Percentiles rank a stretch among this genome's conserved stretches.
These are phyloP conservation scores for Entomobrya proxima DNA, from an alignment of 2,888 invertebrate genomes.

Conservation along the genomic window DNA sequence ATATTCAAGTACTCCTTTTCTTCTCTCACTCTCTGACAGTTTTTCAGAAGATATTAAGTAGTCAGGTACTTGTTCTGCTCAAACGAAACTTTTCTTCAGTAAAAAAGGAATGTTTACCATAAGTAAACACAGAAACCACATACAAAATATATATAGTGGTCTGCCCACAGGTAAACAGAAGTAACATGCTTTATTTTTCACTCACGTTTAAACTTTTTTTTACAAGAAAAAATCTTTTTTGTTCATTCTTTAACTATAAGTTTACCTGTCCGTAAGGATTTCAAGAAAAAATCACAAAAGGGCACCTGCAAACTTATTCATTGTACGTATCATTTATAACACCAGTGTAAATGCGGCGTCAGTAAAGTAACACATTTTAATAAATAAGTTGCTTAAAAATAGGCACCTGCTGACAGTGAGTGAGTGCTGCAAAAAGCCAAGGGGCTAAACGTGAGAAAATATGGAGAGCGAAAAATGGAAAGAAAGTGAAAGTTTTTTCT, in stretches of 20 bases:
- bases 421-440: conserved; percentile 13
- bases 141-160: background rate
- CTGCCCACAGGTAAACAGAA: conserved; percentile 1
- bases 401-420: conserved; percentile 10
- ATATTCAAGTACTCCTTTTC: background rate
- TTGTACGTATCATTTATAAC: background rate
- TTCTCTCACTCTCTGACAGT: background rate
- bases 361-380: background rate
- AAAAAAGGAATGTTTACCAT: background rate
- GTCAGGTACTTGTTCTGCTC: background rate
- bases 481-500: conserved; percentile 30
- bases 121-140: background rate
- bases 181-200: conserved; percentile 2
- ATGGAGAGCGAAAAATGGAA: background rate
- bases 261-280: too few relatives aligned
- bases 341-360: background rate
- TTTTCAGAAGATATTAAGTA: conserved; percentile 8
- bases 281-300: background rate
- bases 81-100: conserved; percentile 24
- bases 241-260: background rate
- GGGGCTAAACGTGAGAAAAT: background rate
- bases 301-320: background rate
- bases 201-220: conserved; percentile 5
- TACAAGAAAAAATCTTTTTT: background rate
- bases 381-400: conserved; percentile 16